A percentile compares a stretch with the other conserved stretches of the same genome.
phyloP scores from a whole-genome alignment of 1,140 invertebrate species.

The Zophobas atratus region DNA sequence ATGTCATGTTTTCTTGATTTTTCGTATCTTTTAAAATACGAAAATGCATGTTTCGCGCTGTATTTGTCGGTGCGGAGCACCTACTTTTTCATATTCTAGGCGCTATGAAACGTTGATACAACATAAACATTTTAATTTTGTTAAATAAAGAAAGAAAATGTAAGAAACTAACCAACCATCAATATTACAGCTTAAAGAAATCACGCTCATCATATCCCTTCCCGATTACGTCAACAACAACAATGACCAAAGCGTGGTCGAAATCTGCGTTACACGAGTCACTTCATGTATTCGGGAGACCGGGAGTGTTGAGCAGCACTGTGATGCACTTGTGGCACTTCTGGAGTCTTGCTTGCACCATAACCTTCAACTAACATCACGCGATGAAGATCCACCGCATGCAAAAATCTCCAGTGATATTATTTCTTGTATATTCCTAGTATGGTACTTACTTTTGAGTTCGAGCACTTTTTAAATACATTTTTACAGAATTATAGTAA shows the following conservation, averaged over 20 bases:
- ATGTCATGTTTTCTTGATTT: no score
- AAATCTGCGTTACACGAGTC: conserved; percentile 91
- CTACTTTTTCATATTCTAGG: no score
- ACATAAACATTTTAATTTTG: no score
- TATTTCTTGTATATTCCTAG: conserved; percentile 94
- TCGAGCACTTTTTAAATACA: not conserved
- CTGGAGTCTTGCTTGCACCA: conserved; percentile 91
- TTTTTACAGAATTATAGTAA: conserved; percentile 87
- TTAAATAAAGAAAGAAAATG: no score
- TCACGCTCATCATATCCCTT: conserved; percentile 85
- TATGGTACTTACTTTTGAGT: conserved; percentile 68
- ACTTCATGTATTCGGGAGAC: conserved; percentile 93
- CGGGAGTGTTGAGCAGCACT: conserved; percentile 88
- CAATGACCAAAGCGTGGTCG: conserved; percentile 94
- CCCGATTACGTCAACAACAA: conserved; percentile 88
- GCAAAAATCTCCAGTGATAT: conserved; percentile 96
- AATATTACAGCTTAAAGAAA: conserved; percentile 76
- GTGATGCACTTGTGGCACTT: conserved; percentile 84
- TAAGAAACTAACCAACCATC: no score
- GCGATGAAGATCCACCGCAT: conserved; percentile 92
- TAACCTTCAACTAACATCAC: conserved; percentile 84
- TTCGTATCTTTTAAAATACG: no score
- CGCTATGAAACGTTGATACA: no score
- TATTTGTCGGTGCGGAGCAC: no score
- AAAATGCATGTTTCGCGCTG: no score